Base-by-base conservation (phyloP, 2,888 invertebrate genomes). In the Polia nebulosa region DNA sequence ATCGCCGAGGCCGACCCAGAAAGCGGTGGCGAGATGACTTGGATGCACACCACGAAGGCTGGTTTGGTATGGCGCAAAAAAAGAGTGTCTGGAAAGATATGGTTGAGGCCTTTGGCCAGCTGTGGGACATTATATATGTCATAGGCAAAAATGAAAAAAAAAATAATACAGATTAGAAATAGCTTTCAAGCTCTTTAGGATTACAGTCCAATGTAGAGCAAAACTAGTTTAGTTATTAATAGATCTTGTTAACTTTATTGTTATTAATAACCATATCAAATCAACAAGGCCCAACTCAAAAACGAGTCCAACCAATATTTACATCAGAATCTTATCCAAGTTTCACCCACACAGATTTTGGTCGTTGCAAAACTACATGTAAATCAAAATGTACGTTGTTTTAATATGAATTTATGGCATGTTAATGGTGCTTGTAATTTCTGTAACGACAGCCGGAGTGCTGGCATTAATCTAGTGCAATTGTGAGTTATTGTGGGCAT, bases 401-500 rank as follows among this genome's bases (percentile, higher is more conserved):
- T 77, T 84, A 84, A 84, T 84, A 73, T 71, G 77, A 76, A 82
- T 87, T 85, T 82, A 84, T 80, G 60, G 72, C 65, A 73, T 73
- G 77, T 79, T 87, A 87, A 82, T 82, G 82, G 85, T 72, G 66
- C 70, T 65, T 70, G 80, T 82, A 81, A 82, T 81, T 76, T 71
- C 73, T 72, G 75, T 72, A 78, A 80, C 78, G 76, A 76, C 65
- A 74, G 72, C 47, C 71, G 39, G 76, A 75, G 72, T 73, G 66
- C 64, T 69, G 59, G 69, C 74, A 73, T 81, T 80, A 77, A 84
- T 81, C 82, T 82, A 72, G 72, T 74, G 61, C 84, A 78, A 87
- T 86, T 86, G 84, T 86, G 84, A 88, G 80, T 85, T 85, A 88
- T 81, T 77, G 86, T 80, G 61, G 58, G 63, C 63, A 65, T 60